Conservation (phyloP, 2,888 invertebrate genomes). For the Ormyrus pomaceus region DNA sequence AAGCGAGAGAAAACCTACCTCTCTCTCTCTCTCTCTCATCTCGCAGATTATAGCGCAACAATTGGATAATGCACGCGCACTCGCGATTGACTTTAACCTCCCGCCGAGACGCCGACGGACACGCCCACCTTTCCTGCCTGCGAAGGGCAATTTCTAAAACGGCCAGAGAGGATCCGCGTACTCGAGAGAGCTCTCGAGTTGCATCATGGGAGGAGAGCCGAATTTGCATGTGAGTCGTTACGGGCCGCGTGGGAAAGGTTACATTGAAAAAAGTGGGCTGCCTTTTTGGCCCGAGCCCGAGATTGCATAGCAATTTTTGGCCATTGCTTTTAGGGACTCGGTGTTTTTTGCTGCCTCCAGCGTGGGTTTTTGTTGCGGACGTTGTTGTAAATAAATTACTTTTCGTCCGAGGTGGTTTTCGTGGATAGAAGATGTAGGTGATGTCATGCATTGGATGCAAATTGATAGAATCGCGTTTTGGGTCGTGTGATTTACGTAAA, state of each 20-base stretch:
- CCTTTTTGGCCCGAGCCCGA: background rate
- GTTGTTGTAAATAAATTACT: no score
- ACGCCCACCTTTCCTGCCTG: constrained; percentile 8
- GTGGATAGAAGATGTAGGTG: background rate
- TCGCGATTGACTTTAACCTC: constrained; percentile 51
- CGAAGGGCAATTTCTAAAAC: constrained; percentile 31
- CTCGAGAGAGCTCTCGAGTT: constrained; percentile 32
- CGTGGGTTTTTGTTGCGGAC: no score
- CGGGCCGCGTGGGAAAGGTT: background rate
- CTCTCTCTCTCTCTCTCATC: constrained; percentile 2
- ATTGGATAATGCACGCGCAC: constrained; percentile 32
- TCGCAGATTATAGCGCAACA: background rate
- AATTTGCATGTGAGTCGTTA: constrained; percentile 20
- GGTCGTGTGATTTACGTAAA: constrained; percentile 26
- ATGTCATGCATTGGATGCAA: constrained; percentile 36
- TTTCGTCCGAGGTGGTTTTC: no score
- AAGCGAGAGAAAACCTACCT: constrained; percentile 15
- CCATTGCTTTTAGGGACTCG: no score
- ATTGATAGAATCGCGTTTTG: constrained; percentile 9
- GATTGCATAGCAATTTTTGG: no score
- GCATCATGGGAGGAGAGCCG: background rate
- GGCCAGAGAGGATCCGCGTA: background rate
- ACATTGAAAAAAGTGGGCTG: background rate
- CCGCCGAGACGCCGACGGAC: constrained; percentile 45
- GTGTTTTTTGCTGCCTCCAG: no score